phyloP scores from a whole-genome alignment of 2,797 vertebrate genomes.

The Pseudotriccus pelzelni region DNA sequence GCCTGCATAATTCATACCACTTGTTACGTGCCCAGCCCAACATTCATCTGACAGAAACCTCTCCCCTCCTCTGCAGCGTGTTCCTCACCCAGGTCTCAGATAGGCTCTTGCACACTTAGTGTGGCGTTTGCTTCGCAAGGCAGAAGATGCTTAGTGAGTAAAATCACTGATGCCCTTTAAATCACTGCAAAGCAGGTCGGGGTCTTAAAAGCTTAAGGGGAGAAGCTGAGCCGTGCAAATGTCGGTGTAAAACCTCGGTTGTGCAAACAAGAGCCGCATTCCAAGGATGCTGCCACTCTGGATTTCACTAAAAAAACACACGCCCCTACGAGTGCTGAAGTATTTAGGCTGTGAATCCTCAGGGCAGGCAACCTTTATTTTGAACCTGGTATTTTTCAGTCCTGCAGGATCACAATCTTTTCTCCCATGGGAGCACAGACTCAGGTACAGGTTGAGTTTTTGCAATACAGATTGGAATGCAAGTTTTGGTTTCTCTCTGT shows the following conservation, averaged over 20 bases:
- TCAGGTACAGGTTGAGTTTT: accelerated
- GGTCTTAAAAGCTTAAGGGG: slow-evolving; percentile 51
- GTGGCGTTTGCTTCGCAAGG: accelerated
- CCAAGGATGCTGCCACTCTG: slow-evolving; percentile 37
- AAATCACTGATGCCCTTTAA: slow-evolving; percentile 4
- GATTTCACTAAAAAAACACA: slow-evolving; percentile 17
- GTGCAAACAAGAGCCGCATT: background rate
- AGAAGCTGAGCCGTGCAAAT: background rate
- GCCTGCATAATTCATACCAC: background rate
- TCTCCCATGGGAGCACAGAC: background rate
- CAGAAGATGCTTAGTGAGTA: background rate
- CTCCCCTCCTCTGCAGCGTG: accelerated
- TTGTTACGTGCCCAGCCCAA: background rate
- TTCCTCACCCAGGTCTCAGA: background rate
- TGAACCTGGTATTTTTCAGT: background rate
- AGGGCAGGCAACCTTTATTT: background rate
- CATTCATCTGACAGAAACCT: background rate
- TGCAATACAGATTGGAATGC: background rate
- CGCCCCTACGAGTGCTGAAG: background rate
- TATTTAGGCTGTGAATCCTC: background rate
- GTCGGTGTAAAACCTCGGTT: slow-evolving; percentile 37
- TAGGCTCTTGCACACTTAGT: background rate
- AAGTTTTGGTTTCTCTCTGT: background rate
- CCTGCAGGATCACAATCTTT: background rate
- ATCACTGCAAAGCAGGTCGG: background rate